These are phyloP conservation scores for Drosophila hamatofila DNA, from an alignment of 2,888 invertebrate genomes.

Conservation along the genomic window DNA sequence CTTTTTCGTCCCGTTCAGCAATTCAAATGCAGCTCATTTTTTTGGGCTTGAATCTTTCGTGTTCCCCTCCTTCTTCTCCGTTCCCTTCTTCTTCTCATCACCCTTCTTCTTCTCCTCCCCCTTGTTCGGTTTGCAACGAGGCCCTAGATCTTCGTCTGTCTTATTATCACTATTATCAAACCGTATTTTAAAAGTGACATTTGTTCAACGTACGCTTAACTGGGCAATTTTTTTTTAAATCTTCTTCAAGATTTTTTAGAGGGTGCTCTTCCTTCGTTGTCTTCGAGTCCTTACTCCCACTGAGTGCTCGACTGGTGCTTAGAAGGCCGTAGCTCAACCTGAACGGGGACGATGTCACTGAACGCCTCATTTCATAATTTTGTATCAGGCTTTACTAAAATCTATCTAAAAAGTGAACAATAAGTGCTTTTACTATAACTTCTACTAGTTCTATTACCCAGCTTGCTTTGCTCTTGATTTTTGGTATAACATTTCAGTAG, in stretches of 20 bases:
- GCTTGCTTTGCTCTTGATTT: not conserved
- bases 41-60: not conserved
- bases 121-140: slow-evolving; percentile 22
- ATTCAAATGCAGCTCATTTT: not conserved
- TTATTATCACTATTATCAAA: not conserved
- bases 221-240: not conserved
- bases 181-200: not conserved
- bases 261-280: not conserved
- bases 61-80: not conserved
- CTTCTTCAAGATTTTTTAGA: not conserved
- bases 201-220: not conserved
- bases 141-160: not conserved
- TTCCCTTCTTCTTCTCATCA: no score
- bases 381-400: not conserved
- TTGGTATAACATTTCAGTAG: not conserved
- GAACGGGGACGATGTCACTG: not conserved
- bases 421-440: not conserved
- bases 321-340: no score
- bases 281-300: not conserved
- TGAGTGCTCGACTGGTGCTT: not conserved
- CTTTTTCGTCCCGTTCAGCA: not conserved
- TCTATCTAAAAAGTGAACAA: not conserved
- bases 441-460: not conserved
- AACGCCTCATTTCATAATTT: not conserved
- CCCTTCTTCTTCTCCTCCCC: not conserved